A percentile compares a stretch with the other conserved stretches of the same genome.
Conservation (phyloP, 2,888 invertebrate genomes). For the Endotricha flammealis region DNA sequence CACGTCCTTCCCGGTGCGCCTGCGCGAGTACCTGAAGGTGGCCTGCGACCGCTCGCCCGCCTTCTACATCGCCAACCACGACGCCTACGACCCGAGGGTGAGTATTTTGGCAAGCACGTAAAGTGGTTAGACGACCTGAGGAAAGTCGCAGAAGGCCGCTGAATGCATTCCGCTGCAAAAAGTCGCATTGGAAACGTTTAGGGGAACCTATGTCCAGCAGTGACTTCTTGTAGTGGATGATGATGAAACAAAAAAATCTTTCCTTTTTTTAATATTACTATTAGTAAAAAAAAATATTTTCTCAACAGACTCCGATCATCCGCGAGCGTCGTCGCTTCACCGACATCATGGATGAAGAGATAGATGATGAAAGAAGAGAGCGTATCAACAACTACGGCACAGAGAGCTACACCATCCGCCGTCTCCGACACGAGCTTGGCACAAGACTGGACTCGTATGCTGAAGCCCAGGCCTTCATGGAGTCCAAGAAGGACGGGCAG, state of each 20-base stretch:
- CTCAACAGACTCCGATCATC: slow-evolving; percentile 86
- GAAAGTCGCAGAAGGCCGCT: too few relatives aligned
- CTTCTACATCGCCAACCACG: slow-evolving; percentile 81
- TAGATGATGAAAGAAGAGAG: slow-evolving; percentile 91
- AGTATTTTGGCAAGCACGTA: too few relatives aligned
- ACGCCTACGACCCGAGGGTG: slow-evolving; percentile 89
- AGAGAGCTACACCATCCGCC: slow-evolving; percentile 84
- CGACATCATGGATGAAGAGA: slow-evolving; percentile 97
- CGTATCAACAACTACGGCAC: slow-evolving; percentile 88
- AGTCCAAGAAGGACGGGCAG: slow-evolving; percentile 85
- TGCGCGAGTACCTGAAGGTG: slow-evolving; percentile 97
- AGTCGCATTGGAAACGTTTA: too few relatives aligned
- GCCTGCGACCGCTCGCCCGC: slow-evolving; percentile 87
- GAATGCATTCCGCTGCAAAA: too few relatives aligned
- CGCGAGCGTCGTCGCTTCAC: slow-evolving; percentile 94
- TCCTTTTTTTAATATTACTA: too few relatives aligned
- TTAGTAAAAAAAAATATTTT: too few relatives aligned
- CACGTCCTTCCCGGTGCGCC: slow-evolving; percentile 94
- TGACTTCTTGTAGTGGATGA: too few relatives aligned
- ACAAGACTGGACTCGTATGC: slow-evolving; percentile 88
- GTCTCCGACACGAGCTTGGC: slow-evolving; percentile 87
- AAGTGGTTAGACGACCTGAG: too few relatives aligned
- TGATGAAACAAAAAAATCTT: too few relatives aligned
- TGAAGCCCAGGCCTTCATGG: slow-evolving; percentile 91
- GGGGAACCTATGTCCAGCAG: too few relatives aligned